Conservation (phyloP, 2,113 vertebrate species). For the Albula goreensis region DNA sequence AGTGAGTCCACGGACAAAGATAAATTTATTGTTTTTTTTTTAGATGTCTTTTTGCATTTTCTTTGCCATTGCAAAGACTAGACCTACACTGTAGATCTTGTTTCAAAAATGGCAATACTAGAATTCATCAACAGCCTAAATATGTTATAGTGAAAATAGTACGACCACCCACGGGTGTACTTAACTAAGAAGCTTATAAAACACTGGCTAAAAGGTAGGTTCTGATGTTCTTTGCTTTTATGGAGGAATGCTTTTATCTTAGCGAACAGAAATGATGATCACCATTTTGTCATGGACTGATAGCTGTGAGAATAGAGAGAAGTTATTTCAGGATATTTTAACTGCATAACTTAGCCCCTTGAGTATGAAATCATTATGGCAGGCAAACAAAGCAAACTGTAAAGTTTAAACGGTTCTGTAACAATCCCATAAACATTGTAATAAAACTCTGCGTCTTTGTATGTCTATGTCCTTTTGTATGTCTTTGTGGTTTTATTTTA, state of each 20-base stretch:
- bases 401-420: neutral
- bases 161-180: too few species aligned
- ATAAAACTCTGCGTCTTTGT: neutral
- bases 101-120: too few species aligned
- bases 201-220: neutral
- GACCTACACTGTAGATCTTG: too few species aligned
- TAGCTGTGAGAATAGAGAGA: neutral
- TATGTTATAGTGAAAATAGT: too few species aligned
- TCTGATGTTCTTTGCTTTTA: neutral
- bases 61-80: too few species aligned
- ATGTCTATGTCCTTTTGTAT: too few species aligned
- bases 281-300: neutral
- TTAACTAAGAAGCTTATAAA: too few species aligned
- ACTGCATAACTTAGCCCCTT: neutral
- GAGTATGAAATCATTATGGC: neutral
- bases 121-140: too few species aligned
- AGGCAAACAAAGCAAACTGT: neutral
- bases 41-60: too few species aligned
- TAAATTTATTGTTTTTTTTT: too few species aligned
- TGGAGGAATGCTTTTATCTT: neutral
- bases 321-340: neutral
- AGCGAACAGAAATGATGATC: neutral
- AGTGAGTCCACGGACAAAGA: too few species aligned
- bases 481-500: neutral
- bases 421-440: neutral